A percentile compares a stretch with the other conserved stretches of the same genome.
Evolutionary conservation across 23 tunicate species (phyloP).

Genomic region (Styela plicata): DNA sequence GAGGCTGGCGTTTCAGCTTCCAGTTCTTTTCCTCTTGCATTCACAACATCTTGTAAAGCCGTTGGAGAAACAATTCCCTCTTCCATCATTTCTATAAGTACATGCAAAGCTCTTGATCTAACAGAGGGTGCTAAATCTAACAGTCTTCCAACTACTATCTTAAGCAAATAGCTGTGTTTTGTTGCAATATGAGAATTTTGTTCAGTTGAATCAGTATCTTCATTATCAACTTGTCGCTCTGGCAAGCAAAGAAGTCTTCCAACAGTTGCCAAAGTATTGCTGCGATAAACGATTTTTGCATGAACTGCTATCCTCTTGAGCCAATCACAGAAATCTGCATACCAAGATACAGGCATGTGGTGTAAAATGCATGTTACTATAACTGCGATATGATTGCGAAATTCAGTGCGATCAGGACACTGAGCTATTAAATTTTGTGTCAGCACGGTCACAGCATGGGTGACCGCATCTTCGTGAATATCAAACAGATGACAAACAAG

Average conservation of each 20-base stretch:
- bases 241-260: constrained; percentile 26
- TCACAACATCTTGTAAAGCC: constrained; percentile 21
- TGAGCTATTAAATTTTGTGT: constrained; percentile 61
- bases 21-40: constrained; percentile 11
- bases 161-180: constrained; percentile 5
- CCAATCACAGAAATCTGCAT: constrained; percentile 64
- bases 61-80: constrained; percentile 26
- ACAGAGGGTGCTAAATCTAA: constrained; percentile 60
- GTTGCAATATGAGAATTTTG: neutral
- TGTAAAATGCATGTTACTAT: constrained; percentile 31
- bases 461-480: constrained; percentile 38
- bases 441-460: constrained; percentile 20
- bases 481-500: constrained; percentile 36
- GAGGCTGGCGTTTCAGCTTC: constrained; percentile 24
- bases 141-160: constrained; percentile 24
- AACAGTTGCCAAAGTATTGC: constrained; percentile 33
- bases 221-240: neutral
- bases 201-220: neutral
- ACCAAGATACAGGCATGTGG: constrained; percentile 43
- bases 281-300: constrained; percentile 38
- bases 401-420: constrained; percentile 77
- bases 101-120: constrained; percentile 51
- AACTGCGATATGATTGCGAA: constrained; percentile 42
- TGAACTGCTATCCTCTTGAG: constrained; percentile 30
- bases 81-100: constrained; percentile 53